These are phyloP conservation scores for Sebastes goodei DNA, from an alignment of 2,797 vertebrate genomes.

Conservation along the genomic window DNA sequence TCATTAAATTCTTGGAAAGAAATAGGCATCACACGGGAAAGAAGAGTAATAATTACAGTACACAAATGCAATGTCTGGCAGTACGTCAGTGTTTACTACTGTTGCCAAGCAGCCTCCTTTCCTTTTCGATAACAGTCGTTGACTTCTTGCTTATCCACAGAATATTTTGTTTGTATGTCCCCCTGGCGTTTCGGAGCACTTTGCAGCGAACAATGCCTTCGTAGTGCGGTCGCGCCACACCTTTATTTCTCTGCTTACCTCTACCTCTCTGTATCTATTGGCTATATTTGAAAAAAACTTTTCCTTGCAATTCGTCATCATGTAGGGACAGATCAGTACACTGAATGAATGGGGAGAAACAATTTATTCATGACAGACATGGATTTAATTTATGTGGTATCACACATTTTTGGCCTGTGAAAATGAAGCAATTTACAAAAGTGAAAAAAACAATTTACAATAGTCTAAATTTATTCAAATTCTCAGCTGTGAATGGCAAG, in stretches of 20 bases:
- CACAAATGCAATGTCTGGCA: too few species aligned
- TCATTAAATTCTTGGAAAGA: too few species aligned
- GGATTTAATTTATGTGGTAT: neutral
- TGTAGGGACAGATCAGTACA: neutral
- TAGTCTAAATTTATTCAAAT: neutral
- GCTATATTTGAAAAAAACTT: neutral
- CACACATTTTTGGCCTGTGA: neutral
- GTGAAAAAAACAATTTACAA: neutral
- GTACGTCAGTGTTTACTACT: too few species aligned
- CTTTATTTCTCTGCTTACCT: neutral
- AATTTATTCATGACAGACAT: constrained; percentile 14
- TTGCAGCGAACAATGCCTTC: too few species aligned
- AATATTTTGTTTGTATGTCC: too few species aligned
- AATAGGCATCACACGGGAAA: too few species aligned
- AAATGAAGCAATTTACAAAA: constrained; percentile 20
- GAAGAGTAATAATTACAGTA: too few species aligned
- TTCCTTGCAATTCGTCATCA: neutral
- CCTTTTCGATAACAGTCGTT: too few species aligned
- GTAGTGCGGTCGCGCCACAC: too few species aligned
- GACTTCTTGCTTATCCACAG: too few species aligned
- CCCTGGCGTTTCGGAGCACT: too few species aligned
- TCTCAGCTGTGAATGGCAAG: neutral
- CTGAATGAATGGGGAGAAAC: neutral
- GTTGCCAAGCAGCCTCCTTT: too few species aligned
- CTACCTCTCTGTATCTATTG: neutral